A percentile compares a stretch with the other conserved stretches of the same genome.
Conservation (phyloP, 35 echinoderm and acorn worm species). For the Strongylocentrotus purpuratus region DNA sequence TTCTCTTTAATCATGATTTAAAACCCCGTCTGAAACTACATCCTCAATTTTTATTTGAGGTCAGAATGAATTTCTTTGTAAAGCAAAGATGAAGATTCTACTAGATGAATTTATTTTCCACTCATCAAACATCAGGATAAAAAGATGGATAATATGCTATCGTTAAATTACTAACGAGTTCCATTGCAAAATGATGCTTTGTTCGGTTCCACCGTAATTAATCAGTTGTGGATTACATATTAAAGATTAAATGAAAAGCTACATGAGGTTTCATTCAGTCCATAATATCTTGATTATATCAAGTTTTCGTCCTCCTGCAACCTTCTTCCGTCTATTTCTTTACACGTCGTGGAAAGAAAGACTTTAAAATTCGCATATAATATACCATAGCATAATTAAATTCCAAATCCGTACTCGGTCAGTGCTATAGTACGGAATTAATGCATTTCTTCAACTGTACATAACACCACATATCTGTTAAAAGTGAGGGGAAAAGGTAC, state of each 20-base stretch:
- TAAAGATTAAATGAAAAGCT: not conserved
- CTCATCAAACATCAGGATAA: not conserved
- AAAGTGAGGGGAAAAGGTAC: too few species aligned
- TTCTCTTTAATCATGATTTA: too few species aligned
- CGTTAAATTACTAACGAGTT: not conserved
- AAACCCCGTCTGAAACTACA: too few species aligned
- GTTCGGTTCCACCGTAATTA: not conserved
- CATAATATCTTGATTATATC: not conserved
- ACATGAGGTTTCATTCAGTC: not conserved
- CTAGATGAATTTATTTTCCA: not conserved
- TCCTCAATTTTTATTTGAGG: too few species aligned
- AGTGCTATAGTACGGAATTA: too few species aligned
- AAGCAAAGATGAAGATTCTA: not conserved
- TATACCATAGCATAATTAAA: too few species aligned
- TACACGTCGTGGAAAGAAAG: not conserved
- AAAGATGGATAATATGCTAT: not conserved
- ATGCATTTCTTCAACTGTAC: too few species aligned
- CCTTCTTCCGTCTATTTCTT: not conserved
- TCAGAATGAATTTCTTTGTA: too few species aligned
- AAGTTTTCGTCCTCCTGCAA: not conserved
- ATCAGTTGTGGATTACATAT: not conserved
- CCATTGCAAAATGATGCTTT: not conserved
- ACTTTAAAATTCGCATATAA: too few species aligned
- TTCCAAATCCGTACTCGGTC: too few species aligned
- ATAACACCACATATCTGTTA: too few species aligned